A percentile compares a stretch with the other conserved stretches of the same genome.
phyloP scores from a whole-genome alignment of 2,797 vertebrate genomes.

The Cuniculus paca region DNA sequence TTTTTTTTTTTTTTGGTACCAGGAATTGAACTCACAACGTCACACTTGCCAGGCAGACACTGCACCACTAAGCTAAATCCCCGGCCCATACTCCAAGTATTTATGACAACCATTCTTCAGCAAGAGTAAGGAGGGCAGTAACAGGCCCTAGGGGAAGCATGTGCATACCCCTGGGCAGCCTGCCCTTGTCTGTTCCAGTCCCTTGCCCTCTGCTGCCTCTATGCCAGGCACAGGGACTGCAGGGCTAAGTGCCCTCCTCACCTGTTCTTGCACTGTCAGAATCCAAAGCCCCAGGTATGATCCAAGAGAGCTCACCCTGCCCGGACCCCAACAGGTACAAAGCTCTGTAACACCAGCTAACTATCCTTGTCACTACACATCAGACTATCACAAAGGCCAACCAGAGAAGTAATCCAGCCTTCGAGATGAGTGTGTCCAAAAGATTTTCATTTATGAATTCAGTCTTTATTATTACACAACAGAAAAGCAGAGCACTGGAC shows the following conservation, averaged over 20 bases:
- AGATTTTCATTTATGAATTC: neutral
- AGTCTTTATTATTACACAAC: neutral
- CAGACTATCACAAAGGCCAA: neutral
- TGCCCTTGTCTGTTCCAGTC: neutral
- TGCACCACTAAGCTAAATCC: too few relatives aligned
- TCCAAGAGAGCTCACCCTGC: neutral
- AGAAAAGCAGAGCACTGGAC: neutral
- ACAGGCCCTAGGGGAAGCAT: neutral
- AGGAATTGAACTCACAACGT: too few relatives aligned
- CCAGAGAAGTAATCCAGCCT: neutral
- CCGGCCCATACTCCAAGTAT: neutral
- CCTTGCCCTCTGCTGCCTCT: neutral
- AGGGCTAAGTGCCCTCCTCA: neutral
- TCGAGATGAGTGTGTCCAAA: neutral
- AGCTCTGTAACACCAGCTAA: neutral
- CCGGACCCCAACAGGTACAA: neutral
- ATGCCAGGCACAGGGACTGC: neutral
- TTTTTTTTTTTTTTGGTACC: too few relatives aligned
- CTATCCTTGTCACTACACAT: neutral
- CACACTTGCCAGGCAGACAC: too few relatives aligned
- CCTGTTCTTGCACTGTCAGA: neutral
- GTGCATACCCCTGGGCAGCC: rapidly evolving
- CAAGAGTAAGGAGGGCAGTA: rapidly evolving
- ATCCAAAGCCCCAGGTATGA: neutral
- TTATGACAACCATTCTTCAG: neutral